A percentile compares a stretch with the other conserved stretches of the same genome.
Conservation (phyloP, 2,797 vertebrate genomes). For the Gadopsis marmoratus region DNA sequence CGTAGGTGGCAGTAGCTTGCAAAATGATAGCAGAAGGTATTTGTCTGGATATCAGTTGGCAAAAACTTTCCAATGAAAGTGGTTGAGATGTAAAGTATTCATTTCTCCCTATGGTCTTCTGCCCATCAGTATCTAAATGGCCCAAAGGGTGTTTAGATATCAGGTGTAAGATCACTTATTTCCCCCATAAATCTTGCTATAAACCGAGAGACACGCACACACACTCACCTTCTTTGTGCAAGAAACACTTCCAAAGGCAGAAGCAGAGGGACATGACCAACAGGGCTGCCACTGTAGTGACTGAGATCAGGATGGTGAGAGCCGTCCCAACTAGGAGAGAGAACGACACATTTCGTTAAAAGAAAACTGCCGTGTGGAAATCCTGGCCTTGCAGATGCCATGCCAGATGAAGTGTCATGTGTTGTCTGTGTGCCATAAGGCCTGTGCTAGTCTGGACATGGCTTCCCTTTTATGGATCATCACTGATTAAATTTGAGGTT, state of each 20-base stretch:
- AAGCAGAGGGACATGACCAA: conserved; percentile 87
- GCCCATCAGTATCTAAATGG: neutral
- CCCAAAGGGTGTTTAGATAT: neutral
- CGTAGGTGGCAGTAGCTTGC: too few relatives aligned
- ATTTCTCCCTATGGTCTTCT: too few relatives aligned
- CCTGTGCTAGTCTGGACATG: conserved; percentile 8
- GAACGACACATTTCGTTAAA: conserved; percentile 12
- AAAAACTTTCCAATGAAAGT: neutral
- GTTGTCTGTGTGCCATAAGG: neutral
- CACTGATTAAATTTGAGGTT: conserved; percentile 46
- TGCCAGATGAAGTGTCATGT: neutral
- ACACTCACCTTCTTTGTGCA: conserved; percentile 83
- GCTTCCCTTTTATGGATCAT: neutral
- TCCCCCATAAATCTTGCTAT: neutral
- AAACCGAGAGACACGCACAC: neutral
- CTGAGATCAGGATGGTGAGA: conserved; percentile 87
- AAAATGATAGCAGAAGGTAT: neutral
- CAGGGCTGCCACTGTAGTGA: conserved; percentile 86
- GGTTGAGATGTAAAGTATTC: neutral
- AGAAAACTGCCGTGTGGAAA: neutral
- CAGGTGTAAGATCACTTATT: neutral
- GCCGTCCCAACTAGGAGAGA: conserved; percentile 83
- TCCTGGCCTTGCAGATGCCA: neutral
- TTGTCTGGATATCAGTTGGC: neutral
- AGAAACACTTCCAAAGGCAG: conserved; percentile 88